Evolutionary conservation across 2,113 vertebrate species (phyloP).

Genomic region (Vulpes lagopus): DNA sequence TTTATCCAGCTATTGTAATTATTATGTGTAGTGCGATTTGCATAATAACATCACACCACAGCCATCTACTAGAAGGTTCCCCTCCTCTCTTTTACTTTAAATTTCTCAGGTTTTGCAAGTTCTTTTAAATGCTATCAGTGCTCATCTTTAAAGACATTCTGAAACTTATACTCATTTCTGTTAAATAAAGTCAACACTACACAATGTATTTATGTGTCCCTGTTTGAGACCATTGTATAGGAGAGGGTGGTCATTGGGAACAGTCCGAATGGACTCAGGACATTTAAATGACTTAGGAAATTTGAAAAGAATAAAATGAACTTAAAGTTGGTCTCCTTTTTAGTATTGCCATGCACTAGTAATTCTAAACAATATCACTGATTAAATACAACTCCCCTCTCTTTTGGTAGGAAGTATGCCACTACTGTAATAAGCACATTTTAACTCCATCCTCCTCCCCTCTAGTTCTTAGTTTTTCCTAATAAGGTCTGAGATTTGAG

Average conservation of each 20-base stretch:
- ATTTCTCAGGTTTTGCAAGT: background rate
- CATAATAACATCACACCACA: background rate
- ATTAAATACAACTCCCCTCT: background rate
- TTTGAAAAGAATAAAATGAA: background rate
- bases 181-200: background rate
- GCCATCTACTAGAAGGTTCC: background rate
- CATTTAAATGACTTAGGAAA: background rate
- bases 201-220: background rate
- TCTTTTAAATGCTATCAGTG: background rate
- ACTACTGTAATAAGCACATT: background rate
- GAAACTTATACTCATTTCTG: background rate
- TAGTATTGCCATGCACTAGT: background rate
- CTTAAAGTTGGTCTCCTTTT: background rate
- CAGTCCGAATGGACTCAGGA: background rate
- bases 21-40: background rate
- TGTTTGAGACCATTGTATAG: background rate
- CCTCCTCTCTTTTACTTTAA: constrained; percentile 16
- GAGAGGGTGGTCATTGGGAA: background rate
- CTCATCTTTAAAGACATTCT: background rate
- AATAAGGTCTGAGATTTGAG: background rate
- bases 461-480: background rate
- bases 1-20: constrained; percentile 7
- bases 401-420: background rate
- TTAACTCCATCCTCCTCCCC: background rate
- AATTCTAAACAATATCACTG: background rate